Evolutionary conservation across 2,797 vertebrate species (phyloP), one percentile per base, ranked within the genome.

Genomic region (Sebastes trivittatus): DNA sequence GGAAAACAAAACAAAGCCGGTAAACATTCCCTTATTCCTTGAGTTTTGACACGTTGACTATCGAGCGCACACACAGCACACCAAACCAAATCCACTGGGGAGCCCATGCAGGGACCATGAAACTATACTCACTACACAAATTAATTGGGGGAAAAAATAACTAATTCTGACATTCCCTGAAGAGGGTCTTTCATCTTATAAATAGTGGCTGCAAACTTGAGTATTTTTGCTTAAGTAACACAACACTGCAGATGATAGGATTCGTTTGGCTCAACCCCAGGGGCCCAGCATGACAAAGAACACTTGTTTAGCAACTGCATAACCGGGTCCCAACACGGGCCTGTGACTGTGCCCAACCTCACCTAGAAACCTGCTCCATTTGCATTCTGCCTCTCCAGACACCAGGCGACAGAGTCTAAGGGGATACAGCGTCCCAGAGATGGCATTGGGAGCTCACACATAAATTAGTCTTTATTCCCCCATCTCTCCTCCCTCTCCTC

Each of bases 131-230:
- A 81, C 85, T 91, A 92, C 92, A 91, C 79, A 91, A 92, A 95
- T 94, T 95, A 95, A 95, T 93, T 94, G 92, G 82, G 85, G 75
- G 54, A 88, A 74, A 94, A 92, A 93, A 93, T 81, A 84, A 93
- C 81, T 92, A 94, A 95, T 94, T 94, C 89, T 89, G 88, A 93
- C 87, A 86, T 94, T 95, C 93, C 94, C 94, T 4, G 83, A 94
- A 95, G 94, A 95, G 84, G 85, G 80, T 84, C 94, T 96, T 96
- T 96, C 93, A 96, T 96, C 95, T 96, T 94, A 93, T 94, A 95
- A 96, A 96, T 92, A 95, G 93, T 93, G 92, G 86, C 88, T 92
- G 91, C 87, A 94, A 94, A 93, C 87, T 88, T 91, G 86, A 92
- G 87, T 90, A 89, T 92, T 93, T 90, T 86, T 93, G 86, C 92